Conservation (phyloP, 2,797 vertebrate species). For the Toxotes lorentzi region DNA sequence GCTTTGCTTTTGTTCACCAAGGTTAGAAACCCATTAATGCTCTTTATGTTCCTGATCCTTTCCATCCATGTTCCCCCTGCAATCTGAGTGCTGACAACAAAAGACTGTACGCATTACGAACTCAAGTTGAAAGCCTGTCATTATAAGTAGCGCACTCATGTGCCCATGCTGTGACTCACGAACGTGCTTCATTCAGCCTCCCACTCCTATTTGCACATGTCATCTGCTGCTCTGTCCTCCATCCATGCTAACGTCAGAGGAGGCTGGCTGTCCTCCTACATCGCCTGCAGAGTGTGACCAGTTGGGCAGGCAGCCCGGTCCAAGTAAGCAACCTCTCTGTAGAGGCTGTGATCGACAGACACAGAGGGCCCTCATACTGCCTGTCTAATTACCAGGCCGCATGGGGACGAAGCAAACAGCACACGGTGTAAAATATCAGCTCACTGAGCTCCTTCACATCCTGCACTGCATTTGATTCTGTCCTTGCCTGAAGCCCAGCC, state of each 20-base stretch:
- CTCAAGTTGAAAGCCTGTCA: slow-evolving; percentile 79
- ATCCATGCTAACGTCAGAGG: slow-evolving; percentile 71
- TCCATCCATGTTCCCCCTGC: slow-evolving; percentile 34
- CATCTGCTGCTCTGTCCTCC: slow-evolving; percentile 76
- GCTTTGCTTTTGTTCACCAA: slow-evolving; percentile 20
- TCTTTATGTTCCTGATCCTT: slow-evolving; percentile 42
- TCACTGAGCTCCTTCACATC: slow-evolving; percentile 48
- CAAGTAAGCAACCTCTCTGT: slow-evolving; percentile 57
- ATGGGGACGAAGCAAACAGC: slow-evolving; percentile 48
- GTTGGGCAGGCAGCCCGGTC: slow-evolving; percentile 49
- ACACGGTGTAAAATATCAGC: slow-evolving; percentile 44
- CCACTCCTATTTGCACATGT: slow-evolving; percentile 82
- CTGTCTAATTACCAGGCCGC: slow-evolving; percentile 66
- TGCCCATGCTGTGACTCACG: slow-evolving; percentile 75
- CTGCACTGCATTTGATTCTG: slow-evolving; percentile 52
- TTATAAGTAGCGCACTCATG: slow-evolving; percentile 74
- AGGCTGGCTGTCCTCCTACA: slow-evolving; percentile 70
- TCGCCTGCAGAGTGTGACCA: slow-evolving; percentile 55
- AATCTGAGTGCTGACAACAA: slow-evolving; percentile 59
- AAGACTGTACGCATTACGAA: slow-evolving; percentile 63
- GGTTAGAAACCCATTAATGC: slow-evolving; percentile 39
- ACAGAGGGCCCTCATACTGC: slow-evolving; percentile 43
- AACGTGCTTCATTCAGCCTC: slow-evolving; percentile 79
- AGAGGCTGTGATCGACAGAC: slow-evolving; percentile 68
- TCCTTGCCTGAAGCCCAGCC: slow-evolving; percentile 55